Evolutionary conservation across 64 coral and sea anemone genomes (phyloP).

Genomic region (Stichodactyla helianthus): DNA sequence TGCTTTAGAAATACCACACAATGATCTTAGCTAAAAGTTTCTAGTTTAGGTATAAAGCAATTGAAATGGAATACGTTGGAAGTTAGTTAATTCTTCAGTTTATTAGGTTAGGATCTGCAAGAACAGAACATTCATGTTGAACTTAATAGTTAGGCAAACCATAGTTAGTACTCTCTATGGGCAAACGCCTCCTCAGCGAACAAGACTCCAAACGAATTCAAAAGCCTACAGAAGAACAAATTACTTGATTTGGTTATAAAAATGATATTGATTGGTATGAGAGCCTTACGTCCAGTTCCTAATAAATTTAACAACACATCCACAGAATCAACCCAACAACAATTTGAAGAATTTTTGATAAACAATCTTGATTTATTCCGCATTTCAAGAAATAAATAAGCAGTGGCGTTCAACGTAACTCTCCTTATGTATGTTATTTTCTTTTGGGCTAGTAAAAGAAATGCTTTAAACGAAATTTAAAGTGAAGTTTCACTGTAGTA

Average conservation of each 20-base stretch:
- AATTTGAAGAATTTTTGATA: not conserved
- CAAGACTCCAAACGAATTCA: no score
- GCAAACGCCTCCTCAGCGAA: not conserved
- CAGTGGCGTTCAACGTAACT: not conserved
- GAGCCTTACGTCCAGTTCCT: not conserved
- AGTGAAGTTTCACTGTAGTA: not conserved
- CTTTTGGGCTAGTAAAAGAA: not conserved
- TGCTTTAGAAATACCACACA: no score
- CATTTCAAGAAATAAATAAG: not conserved
- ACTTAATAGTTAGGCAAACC: no score
- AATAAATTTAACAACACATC: not conserved
- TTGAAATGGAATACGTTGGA: no score
- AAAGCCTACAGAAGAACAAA: not conserved
- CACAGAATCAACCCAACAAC: not conserved
- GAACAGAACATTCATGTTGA: no score
- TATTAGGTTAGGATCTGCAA: no score
- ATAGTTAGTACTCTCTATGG: no score
- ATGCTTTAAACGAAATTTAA: not conserved
- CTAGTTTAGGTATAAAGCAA: no score
- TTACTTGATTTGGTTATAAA: not conserved
- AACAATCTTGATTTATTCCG: constrained; percentile 1
- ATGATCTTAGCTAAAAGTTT: no score
- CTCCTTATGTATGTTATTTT: not conserved
- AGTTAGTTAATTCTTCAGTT: no score
- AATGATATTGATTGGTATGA: not conserved